phyloP scores from a whole-genome alignment of 1,140 invertebrate species.

The Eriosoma lanigerum region DNA sequence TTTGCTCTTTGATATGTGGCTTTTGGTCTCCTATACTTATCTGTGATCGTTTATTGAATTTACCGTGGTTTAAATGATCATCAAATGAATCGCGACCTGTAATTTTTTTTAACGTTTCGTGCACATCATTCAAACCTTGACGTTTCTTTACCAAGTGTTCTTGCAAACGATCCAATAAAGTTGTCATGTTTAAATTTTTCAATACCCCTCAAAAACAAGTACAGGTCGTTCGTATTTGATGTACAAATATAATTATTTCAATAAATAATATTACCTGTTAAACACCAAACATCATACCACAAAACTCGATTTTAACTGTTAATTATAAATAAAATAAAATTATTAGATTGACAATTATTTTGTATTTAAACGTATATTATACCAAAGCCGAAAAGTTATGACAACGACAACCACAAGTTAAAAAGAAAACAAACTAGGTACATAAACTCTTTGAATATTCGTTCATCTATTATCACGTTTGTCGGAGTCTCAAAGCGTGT shows the following conservation, averaged over 20 bases:
- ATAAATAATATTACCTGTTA: conserved; percentile 21
- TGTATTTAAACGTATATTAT: not conserved
- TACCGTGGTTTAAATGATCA: conserved; percentile 40
- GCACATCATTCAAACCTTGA: conserved; percentile 40
- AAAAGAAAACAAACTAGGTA: conserved; percentile 6
- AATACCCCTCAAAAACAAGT: not conserved
- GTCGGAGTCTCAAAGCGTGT: conserved; percentile 7
- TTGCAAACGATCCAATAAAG: conserved; percentile 43
- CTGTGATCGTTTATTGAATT: conserved; percentile 41
- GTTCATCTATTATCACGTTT: not conserved
- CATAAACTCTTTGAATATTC: conserved; percentile 37
- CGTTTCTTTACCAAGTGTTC: conserved; percentile 44
- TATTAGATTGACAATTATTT: not conserved
- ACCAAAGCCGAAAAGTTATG: not conserved
- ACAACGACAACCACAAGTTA: not conserved
- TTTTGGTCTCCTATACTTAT: conserved; percentile 24
- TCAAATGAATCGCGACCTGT: conserved; percentile 47
- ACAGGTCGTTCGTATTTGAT: not conserved
- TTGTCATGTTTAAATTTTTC: conserved; percentile 17
- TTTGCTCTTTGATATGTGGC: not conserved
- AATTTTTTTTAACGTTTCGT: conserved; percentile 46
- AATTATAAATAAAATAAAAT: not conserved
- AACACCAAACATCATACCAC: not conserved
- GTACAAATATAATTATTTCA: not conserved
- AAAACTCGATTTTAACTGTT: not conserved